Percentiles rank a stretch among this genome's conserved stretches.
Conservation (phyloP, 2,888 invertebrate species). For the Tenthredo distinguenda region DNA sequence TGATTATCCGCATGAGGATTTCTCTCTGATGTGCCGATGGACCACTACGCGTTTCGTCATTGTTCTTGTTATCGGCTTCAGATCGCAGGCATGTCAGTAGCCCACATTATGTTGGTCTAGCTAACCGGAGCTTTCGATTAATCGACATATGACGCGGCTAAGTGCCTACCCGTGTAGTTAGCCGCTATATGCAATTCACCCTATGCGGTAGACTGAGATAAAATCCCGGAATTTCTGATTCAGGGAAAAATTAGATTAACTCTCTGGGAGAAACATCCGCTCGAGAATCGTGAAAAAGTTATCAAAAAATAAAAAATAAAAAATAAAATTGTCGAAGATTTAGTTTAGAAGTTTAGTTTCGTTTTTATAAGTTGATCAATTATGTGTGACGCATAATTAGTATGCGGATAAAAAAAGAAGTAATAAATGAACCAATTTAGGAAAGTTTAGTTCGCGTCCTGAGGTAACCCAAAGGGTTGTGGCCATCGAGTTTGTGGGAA, state of each 20-base stretch:
- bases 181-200: not conserved
- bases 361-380: not conserved
- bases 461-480: not conserved
- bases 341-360: too few relatives aligned
- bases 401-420: not conserved
- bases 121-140: not conserved
- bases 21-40: slow-evolving; percentile 12
- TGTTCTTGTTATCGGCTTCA: slow-evolving; percentile 23
- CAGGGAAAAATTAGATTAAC: not conserved
- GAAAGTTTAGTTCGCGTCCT: not conserved
- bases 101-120: not conserved
- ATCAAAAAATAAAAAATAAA: not conserved
- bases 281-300: not conserved
- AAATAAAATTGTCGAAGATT: not conserved
- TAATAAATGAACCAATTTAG: slow-evolving; percentile 6
- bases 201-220: not conserved
- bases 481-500: not conserved
- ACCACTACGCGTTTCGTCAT: not conserved
- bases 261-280: not conserved
- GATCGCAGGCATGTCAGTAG: not conserved
- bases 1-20: slow-evolving; percentile 29
- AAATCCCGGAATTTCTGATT: not conserved
- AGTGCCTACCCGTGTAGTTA: not conserved
- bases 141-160: not conserved
- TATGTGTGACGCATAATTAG: not conserved